Conservation (phyloP, 2,888 invertebrate genomes). For the Nemotelus pantherinus region DNA sequence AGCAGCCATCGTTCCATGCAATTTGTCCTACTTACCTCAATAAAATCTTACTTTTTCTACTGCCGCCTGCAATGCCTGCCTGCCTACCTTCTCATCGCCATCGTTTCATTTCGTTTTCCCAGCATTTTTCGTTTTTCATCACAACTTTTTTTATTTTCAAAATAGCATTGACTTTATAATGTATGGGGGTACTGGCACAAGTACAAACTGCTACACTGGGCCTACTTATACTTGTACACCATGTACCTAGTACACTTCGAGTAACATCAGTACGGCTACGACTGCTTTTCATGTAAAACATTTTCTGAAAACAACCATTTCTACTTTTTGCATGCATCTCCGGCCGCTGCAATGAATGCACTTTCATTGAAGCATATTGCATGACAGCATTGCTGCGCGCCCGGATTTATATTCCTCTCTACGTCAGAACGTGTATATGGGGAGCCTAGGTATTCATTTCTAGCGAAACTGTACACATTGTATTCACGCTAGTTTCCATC, state of each 20-base stretch:
- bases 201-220: background rate
- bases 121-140: background rate
- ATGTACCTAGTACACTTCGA: background rate
- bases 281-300: slow-evolving; percentile 21
- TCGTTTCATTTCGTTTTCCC: slow-evolving; percentile 2
- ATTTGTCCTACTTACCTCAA: slow-evolving; percentile 47
- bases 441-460: too few species aligned
- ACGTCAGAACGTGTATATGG: background rate
- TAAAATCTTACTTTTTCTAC: slow-evolving; percentile 31
- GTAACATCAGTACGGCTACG: slow-evolving; percentile 2
- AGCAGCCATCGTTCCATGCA: slow-evolving; percentile 10
- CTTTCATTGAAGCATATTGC: slow-evolving; percentile 32
- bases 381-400: background rate
- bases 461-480: too few species aligned
- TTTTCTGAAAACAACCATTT: background rate
- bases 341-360: slow-evolving; percentile 15
- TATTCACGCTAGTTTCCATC: too few species aligned
- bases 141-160: background rate
- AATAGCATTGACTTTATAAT: slow-evolving; percentile 18
- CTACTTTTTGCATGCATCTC: slow-evolving; percentile 26
- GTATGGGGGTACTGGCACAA: slow-evolving; percentile 4
- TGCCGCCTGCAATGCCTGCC: too few species aligned
- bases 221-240: background rate
- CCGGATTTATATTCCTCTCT: background rate
- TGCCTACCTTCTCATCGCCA: too few species aligned